These are phyloP conservation scores for Dicrostonyx torquatus DNA, from an alignment of 2,797 vertebrate species.

Conservation along the genomic window DNA sequence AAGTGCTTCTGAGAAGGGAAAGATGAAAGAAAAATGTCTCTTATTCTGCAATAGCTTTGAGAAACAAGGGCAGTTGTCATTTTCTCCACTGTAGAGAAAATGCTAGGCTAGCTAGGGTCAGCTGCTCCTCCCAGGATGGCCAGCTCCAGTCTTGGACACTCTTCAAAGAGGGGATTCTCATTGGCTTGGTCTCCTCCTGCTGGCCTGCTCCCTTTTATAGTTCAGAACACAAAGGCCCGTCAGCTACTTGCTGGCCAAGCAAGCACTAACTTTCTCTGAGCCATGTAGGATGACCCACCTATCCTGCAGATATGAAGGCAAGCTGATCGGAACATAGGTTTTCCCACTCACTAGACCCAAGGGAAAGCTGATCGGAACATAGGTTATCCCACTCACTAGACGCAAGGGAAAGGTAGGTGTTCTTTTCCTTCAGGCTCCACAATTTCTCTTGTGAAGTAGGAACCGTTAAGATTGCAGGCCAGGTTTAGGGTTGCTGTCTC, in stretches of 20 bases:
- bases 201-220: constrained; percentile 16
- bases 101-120: background rate
- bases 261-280: constrained; percentile 17
- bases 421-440: background rate
- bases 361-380: background rate
- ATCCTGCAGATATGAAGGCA: background rate
- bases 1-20: background rate
- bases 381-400: background rate
- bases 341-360: no score
- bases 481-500: background rate
- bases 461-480: background rate
- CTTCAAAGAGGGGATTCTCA: constrained; percentile 50
- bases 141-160: background rate
- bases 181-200: constrained; percentile 23
- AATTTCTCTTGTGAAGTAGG: constrained; percentile 13
- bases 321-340: background rate
- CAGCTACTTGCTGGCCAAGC: background rate
- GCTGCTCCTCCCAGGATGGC: background rate
- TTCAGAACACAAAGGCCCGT: constrained; percentile 42
- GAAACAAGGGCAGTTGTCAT: background rate
- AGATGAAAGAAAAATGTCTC: constrained; percentile 20
- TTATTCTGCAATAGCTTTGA: constrained; percentile 51
- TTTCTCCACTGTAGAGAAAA: background rate
- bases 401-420: background rate
- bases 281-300: background rate